Evolutionary conservation across 2,113 vertebrate species (phyloP).

Genomic region (Pycnonotus jocosus): DNA sequence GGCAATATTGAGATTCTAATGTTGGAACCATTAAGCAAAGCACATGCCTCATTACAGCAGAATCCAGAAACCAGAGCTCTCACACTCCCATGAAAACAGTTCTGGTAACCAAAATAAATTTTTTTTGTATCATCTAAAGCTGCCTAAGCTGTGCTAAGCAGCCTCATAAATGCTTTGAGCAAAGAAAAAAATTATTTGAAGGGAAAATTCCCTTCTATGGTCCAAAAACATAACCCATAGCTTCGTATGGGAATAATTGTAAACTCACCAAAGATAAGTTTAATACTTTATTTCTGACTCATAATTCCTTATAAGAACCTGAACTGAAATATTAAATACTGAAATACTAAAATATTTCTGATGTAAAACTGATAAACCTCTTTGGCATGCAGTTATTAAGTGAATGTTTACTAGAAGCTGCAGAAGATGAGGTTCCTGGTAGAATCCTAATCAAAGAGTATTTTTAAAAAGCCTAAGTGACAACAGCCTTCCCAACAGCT

Average conservation of each 20-base stretch:
- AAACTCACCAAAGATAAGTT: slow-evolving; percentile 20
- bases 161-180: background rate
- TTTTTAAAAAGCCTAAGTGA: background rate
- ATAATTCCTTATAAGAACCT: slow-evolving; percentile 10
- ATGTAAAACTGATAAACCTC: background rate
- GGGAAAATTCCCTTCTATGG: slow-evolving; percentile 30
- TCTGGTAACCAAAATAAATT: background rate
- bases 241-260: background rate
- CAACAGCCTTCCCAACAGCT: background rate
- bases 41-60: background rate
- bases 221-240: background rate
- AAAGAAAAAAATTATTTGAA: background rate
- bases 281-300: slow-evolving; percentile 25
- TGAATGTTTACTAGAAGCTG: background rate
- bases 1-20: background rate
- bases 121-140: background rate
- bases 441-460: background rate
- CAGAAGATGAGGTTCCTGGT: background rate
- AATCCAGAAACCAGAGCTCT: background rate
- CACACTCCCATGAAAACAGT: background rate
- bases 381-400: background rate
- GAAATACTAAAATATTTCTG: background rate
- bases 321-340: background rate
- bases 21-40: background rate
- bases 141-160: background rate